Percentiles rank a stretch among this genome's conserved stretches.
phyloP scores from a whole-genome alignment of 2,113 vertebrate genomes.

The Actenoides lindsayi region DNA sequence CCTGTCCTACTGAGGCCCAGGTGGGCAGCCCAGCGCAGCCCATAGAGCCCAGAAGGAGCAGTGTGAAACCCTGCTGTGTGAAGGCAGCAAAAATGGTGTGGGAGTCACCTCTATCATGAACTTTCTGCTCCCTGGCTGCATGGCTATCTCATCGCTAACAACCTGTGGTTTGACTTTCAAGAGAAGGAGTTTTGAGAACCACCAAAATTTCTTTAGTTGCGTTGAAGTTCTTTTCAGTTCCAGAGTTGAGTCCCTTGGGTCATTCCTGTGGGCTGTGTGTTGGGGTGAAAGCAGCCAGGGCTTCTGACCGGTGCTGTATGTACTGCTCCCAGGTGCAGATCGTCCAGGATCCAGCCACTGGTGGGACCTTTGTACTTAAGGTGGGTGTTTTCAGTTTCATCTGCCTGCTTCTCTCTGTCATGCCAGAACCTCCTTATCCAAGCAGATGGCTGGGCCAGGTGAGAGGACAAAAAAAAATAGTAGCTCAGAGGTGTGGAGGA shows the following conservation, averaged over 20 bases:
- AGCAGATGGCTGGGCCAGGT: neutral
- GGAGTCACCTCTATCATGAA: neutral
- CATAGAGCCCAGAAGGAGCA: neutral
- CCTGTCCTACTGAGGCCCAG: neutral
- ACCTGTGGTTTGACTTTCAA: neutral
- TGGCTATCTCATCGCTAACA: neutral
- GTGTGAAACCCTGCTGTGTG: neutral
- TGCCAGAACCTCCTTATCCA: neutral
- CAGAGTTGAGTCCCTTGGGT: neutral
- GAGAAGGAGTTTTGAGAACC: neutral
- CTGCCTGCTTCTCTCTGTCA: neutral
- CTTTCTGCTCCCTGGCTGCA: neutral
- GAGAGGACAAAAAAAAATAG: neutral
- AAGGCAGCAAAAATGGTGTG: neutral
- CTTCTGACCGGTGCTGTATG: neutral
- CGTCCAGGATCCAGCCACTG: constrained; percentile 87
- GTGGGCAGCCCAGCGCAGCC: neutral
- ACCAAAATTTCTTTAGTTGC: neutral
- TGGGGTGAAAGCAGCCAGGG: neutral
- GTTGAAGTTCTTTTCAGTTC: neutral
- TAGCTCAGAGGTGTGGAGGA: neutral
- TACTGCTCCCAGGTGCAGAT: constrained; percentile 85
- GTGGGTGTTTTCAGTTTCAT: constrained; percentile 70
- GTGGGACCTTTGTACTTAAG: constrained; percentile 92
- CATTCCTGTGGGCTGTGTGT: neutral